Evolutionary conservation across 64 coral and sea anemone genomes (phyloP).

Genomic region (Porites australiensis): DNA sequence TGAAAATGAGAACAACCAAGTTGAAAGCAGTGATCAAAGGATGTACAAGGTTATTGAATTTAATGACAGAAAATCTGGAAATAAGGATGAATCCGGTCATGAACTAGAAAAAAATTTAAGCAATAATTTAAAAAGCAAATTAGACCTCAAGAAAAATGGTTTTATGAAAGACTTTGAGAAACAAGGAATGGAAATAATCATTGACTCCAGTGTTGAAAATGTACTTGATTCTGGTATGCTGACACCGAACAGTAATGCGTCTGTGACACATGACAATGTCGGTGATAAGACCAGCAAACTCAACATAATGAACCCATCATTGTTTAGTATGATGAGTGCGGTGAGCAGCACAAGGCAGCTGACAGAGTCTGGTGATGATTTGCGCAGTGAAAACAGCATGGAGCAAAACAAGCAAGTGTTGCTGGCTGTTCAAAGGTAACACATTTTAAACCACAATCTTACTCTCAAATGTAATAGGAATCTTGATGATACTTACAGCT

Average conservation of each 20-base stretch:
- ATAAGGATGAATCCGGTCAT: not conserved
- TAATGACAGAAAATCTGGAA: slow-evolving; percentile 6
- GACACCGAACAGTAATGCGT: slow-evolving; percentile 25
- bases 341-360: slow-evolving; percentile 70
- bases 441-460: not conserved
- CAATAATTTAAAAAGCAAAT: not conserved
- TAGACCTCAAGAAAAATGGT: slow-evolving; percentile 30
- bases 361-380: slow-evolving; percentile 58
- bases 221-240: not conserved
- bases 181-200: not conserved
- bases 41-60: slow-evolving; percentile 36
- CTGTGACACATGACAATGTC: slow-evolving; percentile 51
- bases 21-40: not conserved
- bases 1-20: slow-evolving; percentile 29
- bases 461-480: not conserved
- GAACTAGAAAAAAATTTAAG: slow-evolving; percentile 21
- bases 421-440: slow-evolving; percentile 91
- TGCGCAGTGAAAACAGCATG: slow-evolving; percentile 71
- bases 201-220: slow-evolving; percentile 14
- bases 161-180: not conserved
- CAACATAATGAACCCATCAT: slow-evolving; percentile 46
- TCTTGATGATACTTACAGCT: too few species aligned
- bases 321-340: slow-evolving; percentile 81
- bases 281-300: slow-evolving; percentile 37
- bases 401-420: slow-evolving; percentile 87